These are phyloP conservation scores for Helicolenus hilgendorfi DNA, from an alignment of 2,797 vertebrate species.

Conservation along the genomic window DNA sequence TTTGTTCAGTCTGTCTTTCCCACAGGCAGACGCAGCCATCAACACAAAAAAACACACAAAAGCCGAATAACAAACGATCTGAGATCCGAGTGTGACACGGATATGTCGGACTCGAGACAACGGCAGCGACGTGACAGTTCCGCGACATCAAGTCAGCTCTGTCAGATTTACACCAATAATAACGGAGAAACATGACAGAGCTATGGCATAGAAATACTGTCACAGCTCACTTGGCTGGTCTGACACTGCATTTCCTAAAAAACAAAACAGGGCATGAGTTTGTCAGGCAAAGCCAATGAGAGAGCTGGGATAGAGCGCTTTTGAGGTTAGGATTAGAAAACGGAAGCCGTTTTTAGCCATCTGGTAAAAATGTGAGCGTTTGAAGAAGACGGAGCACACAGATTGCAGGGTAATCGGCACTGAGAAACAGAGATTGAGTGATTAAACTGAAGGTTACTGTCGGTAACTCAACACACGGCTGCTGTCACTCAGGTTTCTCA, in stretches of 20 bases:
- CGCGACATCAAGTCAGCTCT: background rate
- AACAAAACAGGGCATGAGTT: background rate
- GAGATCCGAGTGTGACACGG: constrained; percentile 7
- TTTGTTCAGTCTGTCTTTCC: background rate
- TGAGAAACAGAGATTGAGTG: constrained; percentile 16
- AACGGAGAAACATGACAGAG: background rate
- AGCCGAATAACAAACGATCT: constrained; percentile 6
- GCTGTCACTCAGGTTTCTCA: background rate
- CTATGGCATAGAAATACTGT: background rate
- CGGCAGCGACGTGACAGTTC: background rate
- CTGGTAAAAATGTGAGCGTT: background rate
- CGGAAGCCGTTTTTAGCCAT: background rate
- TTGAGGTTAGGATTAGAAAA: constrained; percentile 1
- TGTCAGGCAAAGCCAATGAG: background rate
- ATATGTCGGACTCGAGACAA: background rate
- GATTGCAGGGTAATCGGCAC: constrained; percentile 64
- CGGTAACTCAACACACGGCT: background rate
- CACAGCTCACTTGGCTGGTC: background rate
- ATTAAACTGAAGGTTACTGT: constrained; percentile 53
- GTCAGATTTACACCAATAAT: background rate
- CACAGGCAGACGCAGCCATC: background rate
- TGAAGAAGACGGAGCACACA: background rate
- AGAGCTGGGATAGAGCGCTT: background rate
- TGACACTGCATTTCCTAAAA: background rate
- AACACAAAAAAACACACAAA: background rate